These are phyloP conservation scores for Hirtodrosophila cameraria DNA, from an alignment of 2,888 invertebrate species.

Conservation along the genomic window DNA sequence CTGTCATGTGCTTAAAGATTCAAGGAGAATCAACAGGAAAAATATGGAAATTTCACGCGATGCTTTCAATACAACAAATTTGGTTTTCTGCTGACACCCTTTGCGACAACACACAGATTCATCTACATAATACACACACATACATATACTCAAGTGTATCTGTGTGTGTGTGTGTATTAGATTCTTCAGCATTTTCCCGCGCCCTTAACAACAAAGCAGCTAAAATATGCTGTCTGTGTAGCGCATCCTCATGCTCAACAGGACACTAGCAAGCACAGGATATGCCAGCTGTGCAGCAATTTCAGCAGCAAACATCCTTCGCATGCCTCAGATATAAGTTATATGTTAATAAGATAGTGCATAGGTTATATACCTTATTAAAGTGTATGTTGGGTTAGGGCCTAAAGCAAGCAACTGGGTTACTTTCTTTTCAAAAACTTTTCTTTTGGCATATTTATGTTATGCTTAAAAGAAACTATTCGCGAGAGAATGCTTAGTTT, in stretches of 20 bases:
- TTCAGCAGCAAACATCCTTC: conserved; percentile 30
- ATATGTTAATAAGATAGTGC: conserved; percentile 54
- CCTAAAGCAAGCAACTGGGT: not conserved
- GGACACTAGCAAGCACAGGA: conserved; percentile 7
- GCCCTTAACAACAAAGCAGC: conserved; percentile 37
- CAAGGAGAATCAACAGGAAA: conserved; percentile 18
- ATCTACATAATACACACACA: conserved; percentile 15
- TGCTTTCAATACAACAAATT: conserved; percentile 60
- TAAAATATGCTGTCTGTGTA: conserved; percentile 51
- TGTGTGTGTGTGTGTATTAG: conserved; percentile 25
- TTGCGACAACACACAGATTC: conserved; percentile 12
- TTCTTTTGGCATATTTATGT: too few relatives aligned
- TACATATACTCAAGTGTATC: not conserved
- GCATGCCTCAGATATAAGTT: conserved; percentile 36
- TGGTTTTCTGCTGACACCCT: conserved; percentile 36
- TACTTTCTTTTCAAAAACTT: too few relatives aligned
- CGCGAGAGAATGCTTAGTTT: too few relatives aligned
- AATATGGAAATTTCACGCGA: conserved; percentile 50
- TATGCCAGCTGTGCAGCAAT: conserved; percentile 54
- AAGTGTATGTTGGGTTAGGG: conserved; percentile 11
- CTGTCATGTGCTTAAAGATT: conserved; percentile 38
- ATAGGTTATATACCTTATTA: conserved; percentile 1
- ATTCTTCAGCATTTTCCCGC: conserved; percentile 55
- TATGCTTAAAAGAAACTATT: too few relatives aligned
- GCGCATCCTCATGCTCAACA: conserved; percentile 1